These are phyloP conservation scores for Drosophila eohydei DNA, from an alignment of 2,888 invertebrate species.

Conservation along the genomic window DNA sequence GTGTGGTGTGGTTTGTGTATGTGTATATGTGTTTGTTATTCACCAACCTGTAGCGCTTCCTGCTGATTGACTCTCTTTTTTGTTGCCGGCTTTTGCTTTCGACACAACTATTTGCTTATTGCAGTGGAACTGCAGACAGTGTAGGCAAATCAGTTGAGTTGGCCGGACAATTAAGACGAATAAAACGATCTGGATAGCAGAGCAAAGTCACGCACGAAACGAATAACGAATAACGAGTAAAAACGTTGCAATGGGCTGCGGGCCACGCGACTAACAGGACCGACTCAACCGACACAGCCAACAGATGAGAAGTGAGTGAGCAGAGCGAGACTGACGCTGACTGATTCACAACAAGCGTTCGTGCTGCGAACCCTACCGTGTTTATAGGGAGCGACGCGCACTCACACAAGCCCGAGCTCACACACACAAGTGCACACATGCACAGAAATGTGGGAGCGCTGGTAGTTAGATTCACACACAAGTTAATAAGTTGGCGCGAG, in stretches of 20 bases:
- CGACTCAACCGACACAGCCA: conserved; percentile 60
- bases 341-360: conserved; percentile 70
- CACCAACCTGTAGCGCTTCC: conserved; percentile 61
- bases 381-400: conserved; percentile 48
- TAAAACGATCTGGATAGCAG: conserved; percentile 9
- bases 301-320: conserved; percentile 70
- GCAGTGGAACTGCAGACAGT: neutral
- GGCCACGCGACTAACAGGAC: conserved; percentile 40
- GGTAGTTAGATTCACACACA: conserved; percentile 35
- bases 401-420: conserved; percentile 19
- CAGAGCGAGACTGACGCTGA: conserved; percentile 40
- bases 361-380: conserved; percentile 36
- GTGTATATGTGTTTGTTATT: conserved; percentile 11
- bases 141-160: conserved; percentile 20
- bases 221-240: conserved; percentile 3
- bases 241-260: conserved; percentile 24
- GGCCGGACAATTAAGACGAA: conserved; percentile 35
- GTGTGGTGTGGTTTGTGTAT: neutral
- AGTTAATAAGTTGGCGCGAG: conserved; percentile 38
- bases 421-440: neutral
- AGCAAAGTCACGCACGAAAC: conserved; percentile 44
- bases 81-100: neutral
- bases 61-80: conserved; percentile 3
- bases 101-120: neutral
- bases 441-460: conserved; percentile 33